These are phyloP conservation scores for Bergia sp. DNA, from an alignment of 92 coral and sea anemone genomes.

Conservation along the genomic window DNA sequence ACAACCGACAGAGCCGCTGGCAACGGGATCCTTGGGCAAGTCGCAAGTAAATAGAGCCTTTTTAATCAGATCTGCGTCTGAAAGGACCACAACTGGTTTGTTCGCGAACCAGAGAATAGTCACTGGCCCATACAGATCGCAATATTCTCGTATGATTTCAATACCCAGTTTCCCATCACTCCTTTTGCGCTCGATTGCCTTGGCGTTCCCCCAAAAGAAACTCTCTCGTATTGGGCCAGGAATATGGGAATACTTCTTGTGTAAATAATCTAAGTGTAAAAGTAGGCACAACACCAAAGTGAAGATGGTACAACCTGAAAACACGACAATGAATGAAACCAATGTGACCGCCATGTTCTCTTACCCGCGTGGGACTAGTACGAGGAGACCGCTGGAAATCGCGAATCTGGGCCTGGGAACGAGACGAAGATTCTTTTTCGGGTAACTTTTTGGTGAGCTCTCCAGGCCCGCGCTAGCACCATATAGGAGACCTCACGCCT, in stretches of 20 bases:
- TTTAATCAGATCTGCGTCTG: constrained; percentile 59
- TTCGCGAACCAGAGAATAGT: constrained; percentile 70
- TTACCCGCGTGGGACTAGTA: constrained; percentile 4
- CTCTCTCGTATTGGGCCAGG: constrained; percentile 73
- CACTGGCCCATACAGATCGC: constrained; percentile 68
- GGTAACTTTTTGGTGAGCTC: no score
- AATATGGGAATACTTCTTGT: constrained; percentile 62
- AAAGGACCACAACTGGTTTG: constrained; percentile 68
- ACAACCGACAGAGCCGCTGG: constrained; percentile 41
- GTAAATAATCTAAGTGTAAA: constrained; percentile 56
- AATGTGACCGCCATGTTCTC: constrained; percentile 48
- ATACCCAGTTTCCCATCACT: constrained; percentile 11
- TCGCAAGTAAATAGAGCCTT: constrained; percentile 62
- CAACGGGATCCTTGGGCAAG: constrained; percentile 58
- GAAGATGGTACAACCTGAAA: constrained; percentile 47
- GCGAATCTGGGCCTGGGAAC: no score
- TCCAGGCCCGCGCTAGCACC: no score
- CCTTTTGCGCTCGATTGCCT: constrained; percentile 45
- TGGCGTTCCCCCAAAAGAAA: constrained; percentile 68
- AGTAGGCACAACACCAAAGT: constrained; percentile 63
- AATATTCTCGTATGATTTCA: constrained; percentile 53
- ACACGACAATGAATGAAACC: constrained; percentile 43
- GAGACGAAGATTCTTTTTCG: no score
- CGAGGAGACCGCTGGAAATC: neutral
- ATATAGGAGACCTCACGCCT: no score